Evolutionary conservation across 2,113 vertebrate genomes (phyloP).

Genomic region (Centropus bengalensis): DNA sequence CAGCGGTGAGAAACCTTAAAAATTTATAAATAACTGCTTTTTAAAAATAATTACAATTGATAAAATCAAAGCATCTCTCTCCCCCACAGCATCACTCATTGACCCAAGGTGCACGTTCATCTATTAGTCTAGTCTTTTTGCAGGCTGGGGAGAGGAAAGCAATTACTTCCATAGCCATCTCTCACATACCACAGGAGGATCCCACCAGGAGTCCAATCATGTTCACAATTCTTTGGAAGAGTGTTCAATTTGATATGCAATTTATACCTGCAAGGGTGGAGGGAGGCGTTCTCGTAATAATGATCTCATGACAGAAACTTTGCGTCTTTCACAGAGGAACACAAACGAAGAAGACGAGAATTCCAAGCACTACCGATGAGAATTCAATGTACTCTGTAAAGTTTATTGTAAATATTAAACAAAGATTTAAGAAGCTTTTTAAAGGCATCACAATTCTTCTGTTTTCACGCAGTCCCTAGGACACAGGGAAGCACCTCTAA

Average conservation of each 20-base stretch:
- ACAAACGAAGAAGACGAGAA: neutral
- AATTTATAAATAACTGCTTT: neutral
- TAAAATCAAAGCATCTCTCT: neutral
- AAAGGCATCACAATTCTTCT: neutral
- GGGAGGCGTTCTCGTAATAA: neutral
- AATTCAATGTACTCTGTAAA: neutral
- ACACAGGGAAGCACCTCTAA: neutral
- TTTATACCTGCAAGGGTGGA: neutral
- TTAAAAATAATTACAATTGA: neutral
- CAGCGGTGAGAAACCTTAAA: neutral
- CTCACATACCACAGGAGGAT: neutral
- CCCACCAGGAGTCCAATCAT: neutral
- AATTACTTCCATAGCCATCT: neutral
- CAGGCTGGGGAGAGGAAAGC: neutral
- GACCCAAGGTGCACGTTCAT: neutral
- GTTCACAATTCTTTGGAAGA: neutral
- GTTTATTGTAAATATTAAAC: neutral
- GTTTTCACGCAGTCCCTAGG: neutral
- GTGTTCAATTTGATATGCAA: neutral
- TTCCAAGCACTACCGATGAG: neutral
- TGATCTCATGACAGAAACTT: neutral
- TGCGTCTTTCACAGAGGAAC: neutral
- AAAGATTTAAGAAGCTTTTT: constrained; percentile 24
- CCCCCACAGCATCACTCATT: neutral
- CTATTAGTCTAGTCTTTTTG: neutral